Percentiles rank a stretch among this genome's conserved stretches.
phyloP scores from a whole-genome alignment of 2,888 invertebrate species.

The Philereme vetulata region DNA sequence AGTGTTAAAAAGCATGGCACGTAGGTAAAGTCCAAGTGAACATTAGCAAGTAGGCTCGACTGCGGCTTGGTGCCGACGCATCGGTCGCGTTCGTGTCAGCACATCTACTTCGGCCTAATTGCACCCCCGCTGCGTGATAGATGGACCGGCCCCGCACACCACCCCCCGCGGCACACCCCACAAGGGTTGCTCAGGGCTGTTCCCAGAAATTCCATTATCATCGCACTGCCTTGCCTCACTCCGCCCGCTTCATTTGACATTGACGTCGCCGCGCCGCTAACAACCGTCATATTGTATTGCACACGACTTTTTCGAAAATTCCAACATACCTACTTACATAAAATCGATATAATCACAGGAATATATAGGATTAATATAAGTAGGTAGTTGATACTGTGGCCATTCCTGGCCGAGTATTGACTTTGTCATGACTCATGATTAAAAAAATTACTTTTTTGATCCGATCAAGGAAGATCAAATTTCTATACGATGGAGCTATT shows the following conservation, averaged over 20 bases:
- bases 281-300: constrained; percentile 48
- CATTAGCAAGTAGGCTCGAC: constrained; percentile 28
- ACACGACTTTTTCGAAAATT: constrained; percentile 52
- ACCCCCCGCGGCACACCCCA: constrained; percentile 65
- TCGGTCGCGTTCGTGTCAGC: constrained; percentile 71
- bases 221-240: constrained; percentile 53
- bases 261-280: constrained; percentile 62
- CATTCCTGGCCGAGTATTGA: no score
- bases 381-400: background rate
- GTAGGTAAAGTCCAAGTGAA: constrained; percentile 30
- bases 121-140: constrained; percentile 76
- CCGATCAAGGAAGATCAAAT: constrained; percentile 21
- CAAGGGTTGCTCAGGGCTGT: constrained; percentile 81
- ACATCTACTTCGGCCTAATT: constrained; percentile 73
- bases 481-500: constrained; percentile 18
- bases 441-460: constrained; percentile 19
- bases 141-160: constrained; percentile 57
- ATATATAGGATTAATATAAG: constrained; percentile 28
- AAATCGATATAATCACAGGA: constrained; percentile 31
- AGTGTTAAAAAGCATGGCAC: background rate
- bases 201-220: constrained; percentile 81
- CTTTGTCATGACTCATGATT: background rate
- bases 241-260: constrained; percentile 66
- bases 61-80: constrained; percentile 45
- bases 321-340: constrained; percentile 32